A percentile compares a stretch with the other conserved stretches of the same genome.
These are phyloP conservation scores for Anaspis maculata DNA, from an alignment of 2,888 invertebrate species.

Conservation along the genomic window DNA sequence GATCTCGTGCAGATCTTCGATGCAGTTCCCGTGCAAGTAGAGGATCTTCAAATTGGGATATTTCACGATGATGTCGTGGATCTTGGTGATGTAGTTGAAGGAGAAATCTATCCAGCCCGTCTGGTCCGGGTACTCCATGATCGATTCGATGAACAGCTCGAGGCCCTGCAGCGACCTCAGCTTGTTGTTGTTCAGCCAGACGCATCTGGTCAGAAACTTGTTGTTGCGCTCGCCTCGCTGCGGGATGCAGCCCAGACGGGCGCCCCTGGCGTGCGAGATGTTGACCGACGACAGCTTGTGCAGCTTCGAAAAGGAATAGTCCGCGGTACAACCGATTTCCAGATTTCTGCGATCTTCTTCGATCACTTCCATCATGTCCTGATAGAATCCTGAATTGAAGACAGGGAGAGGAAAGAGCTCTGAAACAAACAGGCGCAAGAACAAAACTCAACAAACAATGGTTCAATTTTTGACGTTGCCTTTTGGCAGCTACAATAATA, in stretches of 20 bases:
- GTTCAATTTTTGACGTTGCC: too few species aligned
- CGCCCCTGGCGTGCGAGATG: conserved; percentile 36
- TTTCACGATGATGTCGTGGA: conserved; percentile 39
- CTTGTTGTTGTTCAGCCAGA: conserved; percentile 48
- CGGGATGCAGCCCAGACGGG: conserved; percentile 40
- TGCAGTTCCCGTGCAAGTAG: conserved; percentile 54
- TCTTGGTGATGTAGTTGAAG: conserved; percentile 41
- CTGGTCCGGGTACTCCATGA: conserved; percentile 38
- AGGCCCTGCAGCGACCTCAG: conserved; percentile 37
- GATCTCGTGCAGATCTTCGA: conserved; percentile 45
- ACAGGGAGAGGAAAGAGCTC: too few species aligned
- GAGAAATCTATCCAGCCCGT: conserved; percentile 49
- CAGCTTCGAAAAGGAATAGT: too few species aligned
- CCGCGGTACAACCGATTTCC: too few species aligned
- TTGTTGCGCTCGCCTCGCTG: conserved; percentile 33
- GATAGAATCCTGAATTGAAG: too few species aligned
- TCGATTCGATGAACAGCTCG: conserved; percentile 33
- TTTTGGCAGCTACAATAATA: too few species aligned
- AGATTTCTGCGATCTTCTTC: too few species aligned
- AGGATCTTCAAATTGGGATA: conserved; percentile 49
- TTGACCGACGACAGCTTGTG: too few species aligned
- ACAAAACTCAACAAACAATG: too few species aligned
- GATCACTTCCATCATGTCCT: too few species aligned
- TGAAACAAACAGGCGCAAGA: too few species aligned
- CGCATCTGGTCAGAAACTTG: conserved; percentile 41